Conservation (phyloP, 2,888 invertebrate species). For the Linhomoeus sp. region DNA sequence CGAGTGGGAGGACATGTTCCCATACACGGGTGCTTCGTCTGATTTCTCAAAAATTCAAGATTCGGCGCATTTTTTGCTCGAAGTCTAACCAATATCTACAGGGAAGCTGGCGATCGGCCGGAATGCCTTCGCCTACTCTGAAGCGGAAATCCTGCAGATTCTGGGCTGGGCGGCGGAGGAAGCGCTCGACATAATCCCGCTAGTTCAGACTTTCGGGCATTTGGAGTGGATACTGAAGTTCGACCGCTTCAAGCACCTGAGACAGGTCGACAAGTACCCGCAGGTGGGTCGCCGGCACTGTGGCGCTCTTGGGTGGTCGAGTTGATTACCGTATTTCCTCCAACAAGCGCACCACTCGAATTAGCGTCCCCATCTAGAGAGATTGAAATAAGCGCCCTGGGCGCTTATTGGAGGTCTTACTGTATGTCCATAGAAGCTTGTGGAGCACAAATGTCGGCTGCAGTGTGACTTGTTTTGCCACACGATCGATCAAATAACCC, state of each 20-base stretch:
- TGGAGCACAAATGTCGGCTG: no score
- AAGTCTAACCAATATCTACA: no score
- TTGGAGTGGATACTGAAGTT: constrained; percentile 58
- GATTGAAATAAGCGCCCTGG: no score
- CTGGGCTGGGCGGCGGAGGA: constrained; percentile 37
- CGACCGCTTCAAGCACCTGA: constrained; percentile 42
- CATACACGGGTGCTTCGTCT: constrained; percentile 40
- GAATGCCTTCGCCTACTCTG: constrained; percentile 45
- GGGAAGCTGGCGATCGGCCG: constrained; percentile 38
- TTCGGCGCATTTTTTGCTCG: no score
- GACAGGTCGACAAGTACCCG: constrained; percentile 43
- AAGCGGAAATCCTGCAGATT: constrained; percentile 46
- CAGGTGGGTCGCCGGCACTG: no score
- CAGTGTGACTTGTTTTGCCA: background rate
- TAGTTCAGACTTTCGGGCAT: constrained; percentile 69
- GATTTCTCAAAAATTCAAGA: no score
- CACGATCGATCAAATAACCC: background rate
- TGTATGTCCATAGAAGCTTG: no score
- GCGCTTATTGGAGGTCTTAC: no score
- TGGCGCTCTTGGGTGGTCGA: no score
- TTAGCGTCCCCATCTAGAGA: no score
- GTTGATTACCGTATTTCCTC: no score
- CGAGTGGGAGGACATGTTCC: constrained; percentile 75
- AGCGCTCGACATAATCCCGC: constrained; percentile 49
- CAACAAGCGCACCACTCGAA: no score